phyloP scores from a whole-genome alignment of 2,888 invertebrate species.

The Epicampocera succincta region DNA sequence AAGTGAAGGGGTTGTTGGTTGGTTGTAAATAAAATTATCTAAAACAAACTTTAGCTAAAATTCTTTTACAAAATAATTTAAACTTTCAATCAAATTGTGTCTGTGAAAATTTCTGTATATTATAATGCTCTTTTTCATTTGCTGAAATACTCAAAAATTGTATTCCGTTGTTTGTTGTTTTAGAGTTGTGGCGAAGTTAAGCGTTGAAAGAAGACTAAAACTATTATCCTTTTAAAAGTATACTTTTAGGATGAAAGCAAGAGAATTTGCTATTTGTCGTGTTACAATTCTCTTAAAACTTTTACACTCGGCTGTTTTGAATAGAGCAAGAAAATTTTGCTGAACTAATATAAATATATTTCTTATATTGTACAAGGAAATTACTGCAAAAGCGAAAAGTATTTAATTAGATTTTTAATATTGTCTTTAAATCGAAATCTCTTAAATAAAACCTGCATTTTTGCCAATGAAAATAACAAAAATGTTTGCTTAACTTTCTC shows the following conservation, averaged over 20 bases:
- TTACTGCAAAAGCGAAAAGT: too few relatives aligned
- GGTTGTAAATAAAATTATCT: too few relatives aligned
- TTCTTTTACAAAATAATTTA: too few relatives aligned
- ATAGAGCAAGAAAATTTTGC: too few relatives aligned
- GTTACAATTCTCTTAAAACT: conserved; percentile 20
- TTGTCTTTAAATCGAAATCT: too few relatives aligned
- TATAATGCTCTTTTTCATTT: conserved; percentile 10
- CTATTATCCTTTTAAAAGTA: conserved; percentile 46
- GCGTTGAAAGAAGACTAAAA: conserved; percentile 59
- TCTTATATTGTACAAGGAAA: too few relatives aligned
- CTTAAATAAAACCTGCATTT: too few relatives aligned
- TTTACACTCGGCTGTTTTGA: neutral
- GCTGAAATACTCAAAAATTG: conserved; percentile 2
- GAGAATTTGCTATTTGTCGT: conserved; percentile 2
- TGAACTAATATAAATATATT: too few relatives aligned
- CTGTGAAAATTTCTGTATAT: conserved; percentile 59
- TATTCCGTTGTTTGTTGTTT: neutral
- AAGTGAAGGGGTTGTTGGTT: neutral
- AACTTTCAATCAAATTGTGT: conserved; percentile 15
- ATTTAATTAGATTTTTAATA: too few relatives aligned
- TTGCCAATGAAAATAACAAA: too few relatives aligned
- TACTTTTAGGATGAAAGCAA: conserved; percentile 56
- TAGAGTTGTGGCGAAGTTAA: conserved; percentile 28
- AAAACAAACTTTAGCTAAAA: too few relatives aligned
- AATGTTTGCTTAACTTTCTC: too few relatives aligned